These are phyloP conservation scores for Harpagus bidentatus DNA, from an alignment of 2,113 vertebrate genomes.

Conservation along the genomic window DNA sequence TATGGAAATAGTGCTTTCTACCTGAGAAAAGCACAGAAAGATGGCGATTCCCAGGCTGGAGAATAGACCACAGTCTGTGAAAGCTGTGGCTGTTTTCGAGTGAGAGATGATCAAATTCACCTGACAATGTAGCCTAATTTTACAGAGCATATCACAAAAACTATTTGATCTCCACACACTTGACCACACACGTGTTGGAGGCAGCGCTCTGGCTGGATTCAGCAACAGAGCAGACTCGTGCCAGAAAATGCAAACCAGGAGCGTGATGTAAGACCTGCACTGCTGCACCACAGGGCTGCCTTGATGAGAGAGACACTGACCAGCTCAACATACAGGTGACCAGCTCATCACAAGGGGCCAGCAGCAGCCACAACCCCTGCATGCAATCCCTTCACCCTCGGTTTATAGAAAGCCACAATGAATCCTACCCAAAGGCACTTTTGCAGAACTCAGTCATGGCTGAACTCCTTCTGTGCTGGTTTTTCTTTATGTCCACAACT, in stretches of 20 bases:
- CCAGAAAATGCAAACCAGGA: not conserved
- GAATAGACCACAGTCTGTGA: not conserved
- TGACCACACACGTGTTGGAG: accelerated
- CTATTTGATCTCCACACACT: not conserved
- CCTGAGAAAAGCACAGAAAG: not conserved
- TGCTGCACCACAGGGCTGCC: not conserved
- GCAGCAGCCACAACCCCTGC: not conserved
- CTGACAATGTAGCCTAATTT: not conserved
- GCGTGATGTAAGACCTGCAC: not conserved
- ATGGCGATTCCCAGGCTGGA: not conserved
- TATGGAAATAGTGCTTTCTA: not conserved
- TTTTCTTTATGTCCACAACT: not conserved
- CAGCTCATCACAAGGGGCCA: not conserved
- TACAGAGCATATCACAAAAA: not conserved
- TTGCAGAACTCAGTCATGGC: not conserved
- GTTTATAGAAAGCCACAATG: not conserved
- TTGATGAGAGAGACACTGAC: not conserved
- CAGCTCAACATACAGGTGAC: not conserved
- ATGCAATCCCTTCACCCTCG: not conserved
- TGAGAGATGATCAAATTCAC: not conserved
- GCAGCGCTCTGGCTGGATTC: not conserved
- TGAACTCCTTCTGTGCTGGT: not conserved
- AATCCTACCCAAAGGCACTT: not conserved
- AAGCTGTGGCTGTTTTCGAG: not conserved
- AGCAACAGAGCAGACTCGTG: not conserved